These are phyloP conservation scores for Psylliodes chrysocephalus DNA, from an alignment of 2,888 invertebrate species.

Conservation along the genomic window DNA sequence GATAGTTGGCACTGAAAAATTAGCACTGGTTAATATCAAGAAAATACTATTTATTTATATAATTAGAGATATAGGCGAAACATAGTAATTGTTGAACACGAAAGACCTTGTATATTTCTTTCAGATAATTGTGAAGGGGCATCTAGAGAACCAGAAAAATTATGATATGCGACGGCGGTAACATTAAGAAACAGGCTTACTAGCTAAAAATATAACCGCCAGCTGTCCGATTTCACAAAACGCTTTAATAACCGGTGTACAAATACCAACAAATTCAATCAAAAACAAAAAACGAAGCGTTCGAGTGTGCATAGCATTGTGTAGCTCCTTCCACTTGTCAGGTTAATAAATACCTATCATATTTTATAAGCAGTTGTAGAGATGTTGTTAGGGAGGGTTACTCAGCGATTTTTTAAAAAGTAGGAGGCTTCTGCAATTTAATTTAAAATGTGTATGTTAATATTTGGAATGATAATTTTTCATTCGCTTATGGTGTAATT, in stretches of 20 bases:
- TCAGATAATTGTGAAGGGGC: no score
- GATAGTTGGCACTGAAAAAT: no score
- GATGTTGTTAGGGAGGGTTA: slow-evolving; percentile 38
- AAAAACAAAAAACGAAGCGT: slow-evolving; percentile 21
- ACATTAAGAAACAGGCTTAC: slow-evolving; percentile 2
- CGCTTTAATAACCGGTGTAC: slow-evolving; percentile 27
- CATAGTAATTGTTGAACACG: no score
- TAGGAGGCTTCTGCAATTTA: slow-evolving; percentile 30
- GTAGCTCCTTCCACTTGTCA: slow-evolving; percentile 34
- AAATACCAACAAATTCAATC: slow-evolving; percentile 31
- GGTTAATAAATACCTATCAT: slow-evolving; percentile 41
- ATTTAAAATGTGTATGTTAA: slow-evolving; percentile 39
- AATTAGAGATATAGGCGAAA: no score
- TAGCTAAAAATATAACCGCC: not conserved
- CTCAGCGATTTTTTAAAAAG: slow-evolving; percentile 35
- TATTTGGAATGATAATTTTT: slow-evolving; percentile 31
- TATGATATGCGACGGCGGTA: slow-evolving; percentile 1
- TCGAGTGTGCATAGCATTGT: slow-evolving; percentile 28
- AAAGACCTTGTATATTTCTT: no score
- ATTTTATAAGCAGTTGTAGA: slow-evolving; percentile 34
- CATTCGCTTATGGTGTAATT: slow-evolving; percentile 27
- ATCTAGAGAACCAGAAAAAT: no score
- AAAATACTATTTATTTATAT: no score
- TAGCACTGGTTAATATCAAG: no score
- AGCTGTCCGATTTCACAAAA: slow-evolving; percentile 22